Conservation (phyloP, 2,888 invertebrate genomes). For the Morpho achilles region DNA sequence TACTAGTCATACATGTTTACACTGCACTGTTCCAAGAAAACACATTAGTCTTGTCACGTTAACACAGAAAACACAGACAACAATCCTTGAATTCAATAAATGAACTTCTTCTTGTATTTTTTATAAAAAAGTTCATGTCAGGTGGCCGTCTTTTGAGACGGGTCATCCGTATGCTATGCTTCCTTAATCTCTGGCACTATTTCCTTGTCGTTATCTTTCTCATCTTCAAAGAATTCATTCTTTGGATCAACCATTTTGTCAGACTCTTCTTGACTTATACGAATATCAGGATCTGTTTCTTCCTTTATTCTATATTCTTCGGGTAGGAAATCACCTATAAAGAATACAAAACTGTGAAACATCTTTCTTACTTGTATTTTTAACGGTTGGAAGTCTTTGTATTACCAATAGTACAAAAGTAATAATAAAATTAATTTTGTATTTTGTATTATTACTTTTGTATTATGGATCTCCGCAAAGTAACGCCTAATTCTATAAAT, state of each 20-base stretch:
- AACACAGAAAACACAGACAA: background rate
- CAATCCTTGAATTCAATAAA: conserved; percentile 5
- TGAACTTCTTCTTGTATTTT: conserved; percentile 26
- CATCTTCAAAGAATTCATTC: conserved; percentile 94
- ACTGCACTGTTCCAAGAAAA: background rate
- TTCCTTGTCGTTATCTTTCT: conserved; percentile 92
- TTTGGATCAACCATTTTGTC: conserved; percentile 90
- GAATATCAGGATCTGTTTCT: conserved; percentile 90
- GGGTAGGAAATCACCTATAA: conserved; percentile 84
- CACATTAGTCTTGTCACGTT: background rate
- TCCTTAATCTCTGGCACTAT: conserved; percentile 62
- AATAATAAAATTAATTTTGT: no score
- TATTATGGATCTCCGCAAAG: no score
- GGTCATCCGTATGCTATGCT: conserved; percentile 60
- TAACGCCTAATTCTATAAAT: no score
- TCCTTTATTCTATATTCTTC: conserved; percentile 86
- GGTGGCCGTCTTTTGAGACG: conserved; percentile 51
- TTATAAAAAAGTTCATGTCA: conserved; percentile 42
- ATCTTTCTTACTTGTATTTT: no score
- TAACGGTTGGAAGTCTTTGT: no score
- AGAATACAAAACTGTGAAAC: background rate
- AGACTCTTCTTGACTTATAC: conserved; percentile 87
- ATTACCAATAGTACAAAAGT: no score
- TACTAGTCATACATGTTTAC: no score
- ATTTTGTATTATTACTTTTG: no score